Evolutionary conservation across 2,113 vertebrate genomes (phyloP).

Genomic region (Chaetodon auriga): DNA sequence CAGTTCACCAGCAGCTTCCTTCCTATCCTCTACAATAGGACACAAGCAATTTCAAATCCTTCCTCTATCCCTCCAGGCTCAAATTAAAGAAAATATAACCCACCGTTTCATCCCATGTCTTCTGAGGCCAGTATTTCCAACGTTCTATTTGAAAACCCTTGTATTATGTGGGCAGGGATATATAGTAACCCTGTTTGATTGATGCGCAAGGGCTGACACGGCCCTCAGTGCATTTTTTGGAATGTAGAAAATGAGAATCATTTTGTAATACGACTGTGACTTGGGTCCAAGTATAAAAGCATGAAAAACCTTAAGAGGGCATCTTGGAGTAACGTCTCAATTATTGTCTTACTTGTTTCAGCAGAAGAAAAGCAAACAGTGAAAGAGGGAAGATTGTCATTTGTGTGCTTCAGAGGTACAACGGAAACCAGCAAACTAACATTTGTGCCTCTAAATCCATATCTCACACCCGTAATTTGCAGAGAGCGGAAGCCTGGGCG

Average conservation of each 20-base stretch:
- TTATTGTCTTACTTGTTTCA: background rate
- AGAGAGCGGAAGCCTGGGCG: slow-evolving; percentile 33
- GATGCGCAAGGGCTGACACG: slow-evolving; percentile 39
- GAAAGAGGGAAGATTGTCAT: background rate
- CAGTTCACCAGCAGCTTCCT: slow-evolving; percentile 41
- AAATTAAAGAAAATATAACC: slow-evolving; percentile 61
- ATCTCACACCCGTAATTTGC: slow-evolving; percentile 68
- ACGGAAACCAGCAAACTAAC: slow-evolving; percentile 39
- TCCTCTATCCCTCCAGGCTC: slow-evolving; percentile 43
- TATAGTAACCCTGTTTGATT: slow-evolving; percentile 48
- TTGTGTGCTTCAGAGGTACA: slow-evolving; percentile 29
- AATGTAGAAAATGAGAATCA: background rate
- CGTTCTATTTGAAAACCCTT: slow-evolving; percentile 60
- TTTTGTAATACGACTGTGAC: slow-evolving; percentile 6
- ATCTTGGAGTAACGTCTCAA: slow-evolving; percentile 11
- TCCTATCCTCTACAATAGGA: slow-evolving; percentile 46
- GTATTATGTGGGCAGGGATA: slow-evolving; percentile 59
- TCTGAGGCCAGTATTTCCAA: slow-evolving; percentile 51
- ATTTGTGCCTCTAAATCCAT: slow-evolving; percentile 64
- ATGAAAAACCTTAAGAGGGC: slow-evolving; percentile 14
- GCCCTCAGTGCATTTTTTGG: slow-evolving; percentile 9
- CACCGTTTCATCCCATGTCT: slow-evolving; percentile 36
- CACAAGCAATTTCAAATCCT: slow-evolving; percentile 44
- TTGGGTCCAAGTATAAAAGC: slow-evolving; percentile 1
- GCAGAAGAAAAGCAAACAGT: slow-evolving; percentile 15